phyloP scores from a whole-genome alignment of 2,888 invertebrate species.

The Xylota sylvarum region DNA sequence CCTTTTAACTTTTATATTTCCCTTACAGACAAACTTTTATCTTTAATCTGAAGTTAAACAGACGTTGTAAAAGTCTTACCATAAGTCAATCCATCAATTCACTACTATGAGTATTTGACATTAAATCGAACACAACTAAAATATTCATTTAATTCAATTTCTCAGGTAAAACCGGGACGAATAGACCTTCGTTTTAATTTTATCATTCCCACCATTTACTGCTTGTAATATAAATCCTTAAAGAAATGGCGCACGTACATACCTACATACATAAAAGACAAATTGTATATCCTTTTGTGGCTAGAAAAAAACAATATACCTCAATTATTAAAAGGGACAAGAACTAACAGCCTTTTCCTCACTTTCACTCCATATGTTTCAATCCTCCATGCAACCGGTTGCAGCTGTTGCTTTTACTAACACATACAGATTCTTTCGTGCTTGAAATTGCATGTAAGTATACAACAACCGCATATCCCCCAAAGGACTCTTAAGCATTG shows the following conservation, averaged over 20 bases:
- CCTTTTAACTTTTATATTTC: background rate
- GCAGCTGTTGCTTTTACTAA: conserved; percentile 17
- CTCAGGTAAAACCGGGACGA: background rate
- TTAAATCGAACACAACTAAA: conserved; percentile 12
- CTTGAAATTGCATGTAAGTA: conserved; percentile 32
- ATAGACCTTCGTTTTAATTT: conserved; percentile 14
- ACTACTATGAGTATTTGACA: background rate
- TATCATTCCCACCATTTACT: conserved; percentile 9
- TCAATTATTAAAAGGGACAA: conserved; percentile 24
- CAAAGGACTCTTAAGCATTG: conserved; percentile 34
- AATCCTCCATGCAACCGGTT: conserved; percentile 15
- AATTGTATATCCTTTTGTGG: conserved; percentile 1
- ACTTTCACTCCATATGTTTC: background rate
- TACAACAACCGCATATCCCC: conserved; percentile 4
- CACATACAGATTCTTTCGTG: background rate
- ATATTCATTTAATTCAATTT: conserved; percentile 12
- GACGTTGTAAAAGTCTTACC: background rate
- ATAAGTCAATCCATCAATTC: conserved; percentile 2
- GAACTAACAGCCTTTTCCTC: background rate
- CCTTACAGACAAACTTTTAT: background rate
- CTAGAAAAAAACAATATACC: background rate
- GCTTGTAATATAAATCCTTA: background rate
- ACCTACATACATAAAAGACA: background rate
- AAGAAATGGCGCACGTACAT: background rate
- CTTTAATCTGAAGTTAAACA: conserved; percentile 8